phyloP scores from a whole-genome alignment of 2,113 vertebrate genomes.

The Apodemus sylvaticus region DNA sequence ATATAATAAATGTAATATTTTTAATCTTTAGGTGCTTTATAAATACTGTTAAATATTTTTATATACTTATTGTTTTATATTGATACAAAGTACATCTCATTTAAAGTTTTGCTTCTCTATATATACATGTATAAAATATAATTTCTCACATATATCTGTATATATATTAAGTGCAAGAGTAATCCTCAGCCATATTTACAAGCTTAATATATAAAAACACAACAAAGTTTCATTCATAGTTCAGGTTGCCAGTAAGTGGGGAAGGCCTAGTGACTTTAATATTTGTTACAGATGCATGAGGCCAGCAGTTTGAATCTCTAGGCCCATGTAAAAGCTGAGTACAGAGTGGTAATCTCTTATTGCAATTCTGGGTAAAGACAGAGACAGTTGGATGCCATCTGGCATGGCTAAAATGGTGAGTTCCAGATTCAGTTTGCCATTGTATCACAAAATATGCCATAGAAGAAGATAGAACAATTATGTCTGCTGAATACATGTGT shows the following conservation, averaged over 20 bases:
- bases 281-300: too few relatives aligned
- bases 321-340: fast-evolving
- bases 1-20: not conserved
- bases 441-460: not conserved
- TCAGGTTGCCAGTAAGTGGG: not conserved
- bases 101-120: not conserved
- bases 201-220: not conserved
- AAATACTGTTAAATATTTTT: not conserved
- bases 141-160: not conserved
- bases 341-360: too few relatives aligned
- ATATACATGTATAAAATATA: too few relatives aligned
- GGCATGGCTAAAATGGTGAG: not conserved
- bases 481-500: too few relatives aligned
- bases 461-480: not conserved
- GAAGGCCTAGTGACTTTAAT: not conserved
- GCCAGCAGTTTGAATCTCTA: not conserved
- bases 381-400: not conserved
- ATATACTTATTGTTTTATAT: not conserved
- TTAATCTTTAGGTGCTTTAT: not conserved
- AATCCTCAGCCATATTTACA: not conserved
- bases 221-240: not conserved
- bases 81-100: not conserved
- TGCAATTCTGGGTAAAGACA: too few relatives aligned
- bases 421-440: not conserved
- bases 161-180: not conserved